These are phyloP conservation scores for Margarornis squamiger DNA, from an alignment of 2,797 vertebrate genomes.

Conservation along the genomic window DNA sequence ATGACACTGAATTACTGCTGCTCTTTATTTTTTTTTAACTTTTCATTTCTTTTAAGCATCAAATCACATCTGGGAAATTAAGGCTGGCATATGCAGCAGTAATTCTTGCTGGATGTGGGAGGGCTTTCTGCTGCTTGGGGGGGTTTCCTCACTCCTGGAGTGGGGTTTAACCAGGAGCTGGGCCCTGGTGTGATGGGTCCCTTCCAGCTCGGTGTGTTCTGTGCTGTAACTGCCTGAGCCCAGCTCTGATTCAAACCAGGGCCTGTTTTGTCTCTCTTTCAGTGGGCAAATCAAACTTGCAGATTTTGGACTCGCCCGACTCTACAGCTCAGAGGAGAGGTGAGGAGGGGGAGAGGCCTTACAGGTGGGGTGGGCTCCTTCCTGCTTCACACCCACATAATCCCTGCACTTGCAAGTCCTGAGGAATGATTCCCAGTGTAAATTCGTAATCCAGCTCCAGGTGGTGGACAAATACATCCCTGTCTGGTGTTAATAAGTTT, in stretches of 20 bases:
- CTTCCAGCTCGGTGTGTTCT: neutral
- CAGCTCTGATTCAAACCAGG: neutral
- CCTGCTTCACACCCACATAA: neutral
- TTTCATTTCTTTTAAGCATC: neutral
- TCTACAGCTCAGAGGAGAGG: slow-evolving; percentile 99
- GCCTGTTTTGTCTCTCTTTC: slow-evolving; percentile 51
- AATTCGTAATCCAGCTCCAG: neutral
- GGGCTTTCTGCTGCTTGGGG: accelerated
- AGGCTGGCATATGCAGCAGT: neutral
- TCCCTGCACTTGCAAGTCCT: neutral
- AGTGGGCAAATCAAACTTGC: slow-evolving; percentile 98
- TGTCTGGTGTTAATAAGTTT: neutral
- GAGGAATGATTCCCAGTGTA: neutral
- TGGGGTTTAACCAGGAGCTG: neutral
- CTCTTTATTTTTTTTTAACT: no score
- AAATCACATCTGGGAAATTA: neutral
- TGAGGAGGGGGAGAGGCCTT: slow-evolving; percentile 61
- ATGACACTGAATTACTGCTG: neutral
- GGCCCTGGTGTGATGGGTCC: neutral
- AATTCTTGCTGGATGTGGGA: neutral
- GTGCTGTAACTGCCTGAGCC: neutral
- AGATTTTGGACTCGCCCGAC: slow-evolving; percentile 96
- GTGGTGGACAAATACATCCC: neutral
- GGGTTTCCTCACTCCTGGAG: neutral
- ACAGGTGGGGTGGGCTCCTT: neutral